phyloP scores from a whole-genome alignment of 2,888 invertebrate genomes.

The Pammene fasciana region DNA sequence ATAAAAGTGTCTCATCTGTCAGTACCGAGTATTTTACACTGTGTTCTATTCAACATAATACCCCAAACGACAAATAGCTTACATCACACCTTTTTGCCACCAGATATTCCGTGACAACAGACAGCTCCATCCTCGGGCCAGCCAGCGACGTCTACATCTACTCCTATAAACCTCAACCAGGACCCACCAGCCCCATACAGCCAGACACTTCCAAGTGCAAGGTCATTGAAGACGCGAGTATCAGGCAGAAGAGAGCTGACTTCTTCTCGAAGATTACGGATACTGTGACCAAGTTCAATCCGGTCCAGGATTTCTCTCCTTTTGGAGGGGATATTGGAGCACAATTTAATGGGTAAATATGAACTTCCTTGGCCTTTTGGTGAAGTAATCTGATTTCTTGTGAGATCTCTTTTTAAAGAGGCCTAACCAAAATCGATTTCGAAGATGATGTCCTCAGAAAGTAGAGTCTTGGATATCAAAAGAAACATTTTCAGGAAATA shows the following conservation, averaged over 20 bases:
- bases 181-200: conserved; percentile 48
- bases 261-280: conserved; percentile 44
- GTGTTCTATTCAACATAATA: too few relatives aligned
- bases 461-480: too few relatives aligned
- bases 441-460: too few relatives aligned
- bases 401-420: not conserved
- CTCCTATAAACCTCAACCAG: conserved; percentile 57
- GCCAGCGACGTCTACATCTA: conserved; percentile 68
- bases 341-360: conserved; percentile 51
- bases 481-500: too few relatives aligned
- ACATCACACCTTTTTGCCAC: not conserved
- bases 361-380: not conserved
- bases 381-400: not conserved
- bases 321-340: conserved; percentile 61
- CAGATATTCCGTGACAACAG: conserved; percentile 69
- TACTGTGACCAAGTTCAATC: conserved; percentile 60
- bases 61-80: too few relatives aligned
- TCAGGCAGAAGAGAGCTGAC: conserved; percentile 62
- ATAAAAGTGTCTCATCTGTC: too few relatives aligned
- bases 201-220: conserved; percentile 49
- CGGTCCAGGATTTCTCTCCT: conserved; percentile 69
- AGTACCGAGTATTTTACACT: too few relatives aligned
- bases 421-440: too few relatives aligned
- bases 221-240: conserved; percentile 10
- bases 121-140: conserved; percentile 71